Percentiles rank a stretch among this genome's conserved stretches.
These are phyloP conservation scores for Ricordea florida DNA, from an alignment of 92 coral and sea anemone species.

Conservation along the genomic window DNA sequence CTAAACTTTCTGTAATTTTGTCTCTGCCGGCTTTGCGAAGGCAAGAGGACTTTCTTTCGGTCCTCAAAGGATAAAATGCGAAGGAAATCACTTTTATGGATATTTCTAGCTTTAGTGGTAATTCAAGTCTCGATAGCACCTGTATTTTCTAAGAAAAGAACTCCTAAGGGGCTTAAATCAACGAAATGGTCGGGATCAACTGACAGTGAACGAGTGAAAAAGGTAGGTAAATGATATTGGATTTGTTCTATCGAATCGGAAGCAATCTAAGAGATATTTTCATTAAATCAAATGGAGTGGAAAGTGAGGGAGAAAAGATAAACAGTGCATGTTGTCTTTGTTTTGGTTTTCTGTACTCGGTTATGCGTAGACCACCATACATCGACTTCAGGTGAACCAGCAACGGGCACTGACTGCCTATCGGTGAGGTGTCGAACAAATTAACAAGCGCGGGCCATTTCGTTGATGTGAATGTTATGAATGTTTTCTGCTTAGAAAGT, in stretches of 20 bases:
- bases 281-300: too few species aligned
- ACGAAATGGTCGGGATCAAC: slow-evolving; percentile 2
- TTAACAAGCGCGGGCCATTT: too few species aligned
- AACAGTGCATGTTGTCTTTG: neutral
- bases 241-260: too few species aligned
- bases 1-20: slow-evolving; percentile 32
- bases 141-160: neutral
- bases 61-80: slow-evolving; percentile 7
- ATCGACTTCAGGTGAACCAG: neutral
- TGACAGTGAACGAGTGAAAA: slow-evolving; percentile 23
- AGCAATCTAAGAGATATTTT: too few species aligned
- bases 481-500: too few species aligned
- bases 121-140: neutral
- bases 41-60: neutral
- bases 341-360: neutral
- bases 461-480: too few species aligned
- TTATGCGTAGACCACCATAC: neutral
- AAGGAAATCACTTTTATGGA: slow-evolving; percentile 7
- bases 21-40: neutral
- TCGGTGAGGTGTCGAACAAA: too few species aligned
- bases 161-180: slow-evolving; percentile 13
- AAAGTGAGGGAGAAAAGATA: too few species aligned
- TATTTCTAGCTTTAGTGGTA: neutral
- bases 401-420: slow-evolving; percentile 20
- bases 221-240: slow-evolving; percentile 15